Conservation (phyloP, 2,888 invertebrate species). For the Heliconius ethilla region DNA sequence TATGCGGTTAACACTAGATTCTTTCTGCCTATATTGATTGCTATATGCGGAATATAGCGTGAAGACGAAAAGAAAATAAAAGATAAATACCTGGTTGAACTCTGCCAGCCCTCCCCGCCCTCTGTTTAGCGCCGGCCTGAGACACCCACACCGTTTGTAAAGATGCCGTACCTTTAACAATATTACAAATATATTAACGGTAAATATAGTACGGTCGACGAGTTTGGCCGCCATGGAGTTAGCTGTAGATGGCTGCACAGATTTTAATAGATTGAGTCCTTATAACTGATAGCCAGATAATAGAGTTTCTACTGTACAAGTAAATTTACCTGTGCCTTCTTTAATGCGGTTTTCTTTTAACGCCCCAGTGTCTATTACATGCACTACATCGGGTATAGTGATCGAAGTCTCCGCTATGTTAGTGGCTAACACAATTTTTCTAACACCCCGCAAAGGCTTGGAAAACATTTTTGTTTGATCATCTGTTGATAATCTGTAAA, state of each 20-base stretch:
- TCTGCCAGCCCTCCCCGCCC: conserved; percentile 86
- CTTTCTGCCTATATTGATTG: no score
- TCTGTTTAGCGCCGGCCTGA: conserved; percentile 83
- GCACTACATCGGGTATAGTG: conserved; percentile 87
- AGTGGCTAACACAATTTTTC: conserved; percentile 87
- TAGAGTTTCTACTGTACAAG: no score
- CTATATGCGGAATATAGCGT: no score
- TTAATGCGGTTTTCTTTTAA: conserved; percentile 82
- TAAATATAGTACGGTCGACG: no score
- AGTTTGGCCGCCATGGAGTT: no score
- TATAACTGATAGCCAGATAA: no score
- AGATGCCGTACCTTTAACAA: conserved; percentile 64
- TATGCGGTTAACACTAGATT: no score
- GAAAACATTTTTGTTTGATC: conserved; percentile 84
- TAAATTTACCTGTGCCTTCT: conserved; percentile 67
- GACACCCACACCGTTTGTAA: conserved; percentile 84
- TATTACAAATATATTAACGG: no score
- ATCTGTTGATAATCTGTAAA: conserved; percentile 73
- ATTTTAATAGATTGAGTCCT: no score
- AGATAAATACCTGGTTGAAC: conserved; percentile 80
- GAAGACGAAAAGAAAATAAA: no score
- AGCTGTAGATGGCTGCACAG: no score
- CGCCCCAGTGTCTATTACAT: conserved; percentile 85
- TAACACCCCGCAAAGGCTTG: conserved; percentile 70
- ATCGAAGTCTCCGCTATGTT: conserved; percentile 88